Percentiles rank a stretch among this genome's conserved stretches.
phyloP scores from a whole-genome alignment of 1,140 invertebrate genomes.

The Drosophila watanabei region DNA sequence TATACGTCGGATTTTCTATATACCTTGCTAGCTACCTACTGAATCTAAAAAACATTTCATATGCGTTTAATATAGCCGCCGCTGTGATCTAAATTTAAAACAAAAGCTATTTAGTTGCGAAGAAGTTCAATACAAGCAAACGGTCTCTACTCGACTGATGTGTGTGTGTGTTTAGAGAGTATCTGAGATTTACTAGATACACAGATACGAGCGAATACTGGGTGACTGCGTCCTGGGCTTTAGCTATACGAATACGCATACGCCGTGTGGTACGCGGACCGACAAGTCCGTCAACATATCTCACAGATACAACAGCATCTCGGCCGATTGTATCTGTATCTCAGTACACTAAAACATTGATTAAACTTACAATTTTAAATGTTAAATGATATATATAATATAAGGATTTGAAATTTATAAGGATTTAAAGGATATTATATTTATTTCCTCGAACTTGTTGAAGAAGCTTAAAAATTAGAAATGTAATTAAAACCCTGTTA shows the following conservation, averaged over 20 bases:
- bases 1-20: conserved; percentile 31
- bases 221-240: conserved; percentile 62
- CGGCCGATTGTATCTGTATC: conserved; percentile 19
- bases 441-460: not conserved
- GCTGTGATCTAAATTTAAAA: conserved; percentile 82
- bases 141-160: conserved; percentile 20
- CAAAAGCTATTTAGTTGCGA: conserved; percentile 85
- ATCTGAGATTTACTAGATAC: conserved; percentile 77
- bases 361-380: not conserved
- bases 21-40: conserved; percentile 53
- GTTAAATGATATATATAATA: not conserved
- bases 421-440: no score
- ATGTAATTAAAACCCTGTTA: no score
- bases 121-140: conserved; percentile 79
- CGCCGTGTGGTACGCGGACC: conserved; percentile 67
- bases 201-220: conserved; percentile 25
- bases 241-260: conserved; percentile 63
- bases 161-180: conserved; percentile 54
- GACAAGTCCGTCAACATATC: conserved; percentile 60
- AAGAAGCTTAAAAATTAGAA: no score
- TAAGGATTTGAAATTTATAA: no score
- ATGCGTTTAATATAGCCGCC: conserved; percentile 82
- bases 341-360: conserved; percentile 4
- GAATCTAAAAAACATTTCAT: conserved; percentile 82
- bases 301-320: conserved; percentile 41